A percentile compares a stretch with the other conserved stretches of the same genome.
These are phyloP conservation scores for Wiebesia pumilae DNA, from an alignment of 1,140 invertebrate species.

Conservation along the genomic window DNA sequence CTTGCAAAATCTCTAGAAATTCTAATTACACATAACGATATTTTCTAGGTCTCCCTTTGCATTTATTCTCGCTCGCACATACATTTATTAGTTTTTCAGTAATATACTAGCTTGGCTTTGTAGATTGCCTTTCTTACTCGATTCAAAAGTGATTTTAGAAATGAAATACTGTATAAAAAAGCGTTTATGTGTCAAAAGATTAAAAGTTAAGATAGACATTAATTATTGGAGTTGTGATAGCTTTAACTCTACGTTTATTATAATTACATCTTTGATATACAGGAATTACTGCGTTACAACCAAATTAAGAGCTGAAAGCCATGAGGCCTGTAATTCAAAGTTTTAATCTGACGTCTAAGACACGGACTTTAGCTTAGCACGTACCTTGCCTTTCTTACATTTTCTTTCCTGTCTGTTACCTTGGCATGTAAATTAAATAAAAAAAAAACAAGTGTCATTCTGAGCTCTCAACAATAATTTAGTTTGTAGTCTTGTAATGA, in stretches of 20 bases:
- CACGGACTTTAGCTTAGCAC: constrained; percentile 1
- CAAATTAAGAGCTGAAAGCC: constrained; percentile 55
- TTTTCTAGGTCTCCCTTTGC: too few relatives aligned
- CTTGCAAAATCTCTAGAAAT: neutral
- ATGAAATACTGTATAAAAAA: neutral
- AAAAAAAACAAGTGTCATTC: constrained; percentile 7
- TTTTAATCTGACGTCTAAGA: constrained; percentile 45
- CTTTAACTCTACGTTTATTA: neutral
- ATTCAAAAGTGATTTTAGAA: neutral
- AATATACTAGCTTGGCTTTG: neutral
- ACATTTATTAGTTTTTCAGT: neutral
- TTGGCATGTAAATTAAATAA: constrained; percentile 41
- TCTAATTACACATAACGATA: too few relatives aligned
- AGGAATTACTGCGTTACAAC: constrained; percentile 51
- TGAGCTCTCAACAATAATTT: constrained; percentile 26
- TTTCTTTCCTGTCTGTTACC: constrained; percentile 8
- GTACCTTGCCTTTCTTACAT: constrained; percentile 13
- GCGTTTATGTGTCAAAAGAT: neutral
- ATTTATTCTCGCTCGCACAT: too few relatives aligned
- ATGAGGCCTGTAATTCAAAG: constrained; percentile 58
- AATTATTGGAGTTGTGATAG: neutral
- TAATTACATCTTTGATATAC: neutral
- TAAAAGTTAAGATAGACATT: neutral
- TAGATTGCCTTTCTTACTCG: neutral
- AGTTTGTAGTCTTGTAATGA: constrained; percentile 1